Conservation (phyloP, 1,140 invertebrate genomes). For the Semibalanus balanoides region DNA sequence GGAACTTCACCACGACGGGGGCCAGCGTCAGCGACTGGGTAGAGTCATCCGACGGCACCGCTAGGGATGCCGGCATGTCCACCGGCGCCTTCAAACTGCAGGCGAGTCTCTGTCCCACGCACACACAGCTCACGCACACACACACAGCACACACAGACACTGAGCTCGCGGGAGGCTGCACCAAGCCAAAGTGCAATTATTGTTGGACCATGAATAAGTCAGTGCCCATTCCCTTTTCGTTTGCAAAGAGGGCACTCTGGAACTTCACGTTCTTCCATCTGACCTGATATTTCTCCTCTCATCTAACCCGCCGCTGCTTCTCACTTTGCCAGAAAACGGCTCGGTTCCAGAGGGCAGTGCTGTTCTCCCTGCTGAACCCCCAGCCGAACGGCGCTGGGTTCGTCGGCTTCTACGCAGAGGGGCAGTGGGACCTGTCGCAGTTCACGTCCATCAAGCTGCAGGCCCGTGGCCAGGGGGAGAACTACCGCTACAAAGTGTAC, state of each 20-base stretch:
- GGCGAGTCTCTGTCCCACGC: background rate
- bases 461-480: conserved; percentile 42
- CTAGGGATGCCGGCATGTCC: conserved; percentile 15
- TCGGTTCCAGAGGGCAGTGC: conserved; percentile 39
- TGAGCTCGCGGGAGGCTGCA: too few relatives aligned
- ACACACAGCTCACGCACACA: too few relatives aligned
- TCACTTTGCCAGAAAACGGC: conserved; percentile 14
- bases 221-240: too few relatives aligned
- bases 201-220: too few relatives aligned
- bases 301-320: background rate
- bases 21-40: conserved; percentile 16
- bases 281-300: too few relatives aligned
- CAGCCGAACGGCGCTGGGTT: conserved; percentile 54
- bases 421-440: conserved; percentile 34
- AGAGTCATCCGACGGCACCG: conserved; percentile 19
- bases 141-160: too few relatives aligned
- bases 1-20: conserved; percentile 14
- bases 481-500: conserved; percentile 42
- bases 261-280: too few relatives aligned
- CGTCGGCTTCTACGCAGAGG: conserved; percentile 40
- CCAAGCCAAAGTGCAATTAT: too few relatives aligned
- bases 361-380: conserved; percentile 50
- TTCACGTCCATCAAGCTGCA: conserved; percentile 37
- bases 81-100: conserved; percentile 17
- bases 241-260: too few relatives aligned